Conservation (phyloP, 2,113 vertebrate species). For the Otis tarda region DNA sequence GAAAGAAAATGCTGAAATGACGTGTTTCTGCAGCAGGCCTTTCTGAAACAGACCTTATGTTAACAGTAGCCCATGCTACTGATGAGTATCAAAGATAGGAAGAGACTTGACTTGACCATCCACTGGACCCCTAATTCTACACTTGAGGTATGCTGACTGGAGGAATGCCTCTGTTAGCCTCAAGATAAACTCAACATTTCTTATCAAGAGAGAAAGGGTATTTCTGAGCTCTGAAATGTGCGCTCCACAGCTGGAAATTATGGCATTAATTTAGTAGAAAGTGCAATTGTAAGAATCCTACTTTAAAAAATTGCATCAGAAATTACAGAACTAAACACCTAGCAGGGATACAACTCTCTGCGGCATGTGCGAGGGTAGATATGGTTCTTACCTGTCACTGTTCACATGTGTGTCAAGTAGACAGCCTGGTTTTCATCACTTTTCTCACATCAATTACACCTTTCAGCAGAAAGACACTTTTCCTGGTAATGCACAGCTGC, state of each 20-base stretch:
- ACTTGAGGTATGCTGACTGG: not conserved
- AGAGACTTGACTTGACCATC: not conserved
- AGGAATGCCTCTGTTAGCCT: not conserved
- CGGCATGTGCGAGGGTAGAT: rapidly evolving
- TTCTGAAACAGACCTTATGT: not conserved
- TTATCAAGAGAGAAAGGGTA: not conserved
- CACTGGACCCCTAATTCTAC: not conserved
- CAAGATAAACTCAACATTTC: not conserved
- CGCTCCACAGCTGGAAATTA: not conserved
- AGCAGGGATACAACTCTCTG: not conserved
- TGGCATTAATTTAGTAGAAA: not conserved
- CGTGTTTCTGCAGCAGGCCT: not conserved
- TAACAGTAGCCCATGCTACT: not conserved
- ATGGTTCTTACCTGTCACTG: not conserved
- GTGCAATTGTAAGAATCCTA: not conserved
- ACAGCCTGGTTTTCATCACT: not conserved
- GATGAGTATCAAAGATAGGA: not conserved
- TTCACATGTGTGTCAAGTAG: not conserved
- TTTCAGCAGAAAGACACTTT: not conserved
- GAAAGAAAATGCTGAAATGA: not conserved
- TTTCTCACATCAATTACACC: not conserved
- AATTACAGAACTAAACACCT: not conserved
- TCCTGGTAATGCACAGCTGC: not conserved
- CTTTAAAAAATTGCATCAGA: not conserved
- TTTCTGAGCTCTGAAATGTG: not conserved